Conservation (phyloP, 1,140 invertebrate genomes). For the Antheraea pernyi region DNA sequence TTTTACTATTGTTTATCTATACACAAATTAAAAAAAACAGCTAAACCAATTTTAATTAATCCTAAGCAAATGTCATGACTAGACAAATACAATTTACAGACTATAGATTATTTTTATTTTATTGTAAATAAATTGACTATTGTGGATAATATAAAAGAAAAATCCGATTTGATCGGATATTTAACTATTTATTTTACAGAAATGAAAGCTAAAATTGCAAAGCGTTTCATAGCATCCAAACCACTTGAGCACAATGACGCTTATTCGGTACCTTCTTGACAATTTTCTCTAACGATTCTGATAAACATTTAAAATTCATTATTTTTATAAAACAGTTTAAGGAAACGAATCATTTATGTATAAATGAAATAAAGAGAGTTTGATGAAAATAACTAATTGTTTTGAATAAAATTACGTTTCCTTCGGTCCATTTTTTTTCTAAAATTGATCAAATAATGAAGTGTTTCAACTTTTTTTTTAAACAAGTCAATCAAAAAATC, state of each 20-base stretch:
- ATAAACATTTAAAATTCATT: neutral
- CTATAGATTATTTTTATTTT: neutral
- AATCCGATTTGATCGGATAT: constrained; percentile 67
- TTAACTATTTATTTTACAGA: constrained; percentile 25
- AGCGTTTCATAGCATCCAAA: neutral
- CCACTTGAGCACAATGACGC: constrained; percentile 12
- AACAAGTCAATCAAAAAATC: neutral
- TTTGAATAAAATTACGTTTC: too few species aligned
- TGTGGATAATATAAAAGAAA: neutral
- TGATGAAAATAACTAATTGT: too few species aligned
- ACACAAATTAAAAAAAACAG: neutral
- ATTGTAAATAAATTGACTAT: constrained; percentile 5
- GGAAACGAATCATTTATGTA: too few species aligned
- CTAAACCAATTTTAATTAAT: neutral
- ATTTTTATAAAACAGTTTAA: neutral
- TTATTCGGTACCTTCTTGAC: neutral
- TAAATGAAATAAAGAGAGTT: too few species aligned
- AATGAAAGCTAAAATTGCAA: neutral
- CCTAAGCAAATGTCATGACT: neutral
- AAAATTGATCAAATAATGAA: neutral
- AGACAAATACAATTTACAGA: neutral
- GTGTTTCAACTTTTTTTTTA: neutral
- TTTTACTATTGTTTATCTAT: neutral
- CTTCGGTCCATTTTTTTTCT: neutral
- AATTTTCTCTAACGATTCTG: neutral